Evolutionary conservation across 2,797 vertebrate species (phyloP).

Genomic region (Notoglanidium macrostoma): DNA sequence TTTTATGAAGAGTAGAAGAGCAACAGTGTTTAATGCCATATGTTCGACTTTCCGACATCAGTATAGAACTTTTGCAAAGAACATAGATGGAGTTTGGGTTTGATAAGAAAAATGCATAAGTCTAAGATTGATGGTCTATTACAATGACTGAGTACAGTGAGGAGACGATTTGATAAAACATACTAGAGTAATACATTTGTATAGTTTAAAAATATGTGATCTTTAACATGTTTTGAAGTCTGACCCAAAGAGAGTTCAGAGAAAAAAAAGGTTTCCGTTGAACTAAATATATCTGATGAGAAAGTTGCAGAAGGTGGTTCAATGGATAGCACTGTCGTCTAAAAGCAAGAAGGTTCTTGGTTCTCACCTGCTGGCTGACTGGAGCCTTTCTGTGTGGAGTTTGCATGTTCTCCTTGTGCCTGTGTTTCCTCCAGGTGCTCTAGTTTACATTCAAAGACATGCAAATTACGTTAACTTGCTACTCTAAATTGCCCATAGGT

Average conservation of each 20-base stretch:
- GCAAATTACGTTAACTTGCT: too few relatives aligned
- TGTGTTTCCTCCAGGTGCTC: too few relatives aligned
- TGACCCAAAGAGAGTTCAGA: neutral
- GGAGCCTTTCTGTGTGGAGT: too few relatives aligned
- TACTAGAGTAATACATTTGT: neutral
- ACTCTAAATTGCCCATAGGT: too few relatives aligned
- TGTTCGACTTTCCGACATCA: neutral
- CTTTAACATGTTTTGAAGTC: neutral
- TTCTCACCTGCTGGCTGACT: too few relatives aligned
- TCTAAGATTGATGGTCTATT: neutral
- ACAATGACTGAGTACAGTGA: neutral
- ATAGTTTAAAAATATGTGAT: neutral
- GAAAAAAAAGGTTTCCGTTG: neutral
- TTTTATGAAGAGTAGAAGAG: neutral
- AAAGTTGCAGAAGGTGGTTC: neutral
- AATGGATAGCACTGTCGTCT: too few relatives aligned
- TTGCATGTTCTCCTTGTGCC: too few relatives aligned
- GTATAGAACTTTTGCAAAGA: neutral
- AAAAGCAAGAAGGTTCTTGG: too few relatives aligned
- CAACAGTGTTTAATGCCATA: constrained; percentile 50
- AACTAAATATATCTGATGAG: neutral
- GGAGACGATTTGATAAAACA: neutral
- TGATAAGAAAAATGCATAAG: neutral
- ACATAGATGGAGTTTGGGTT: neutral
- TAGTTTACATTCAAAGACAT: too few relatives aligned